These are phyloP conservation scores for Meteorus colon DNA, from an alignment of 2,888 invertebrate genomes.

Conservation along the genomic window DNA sequence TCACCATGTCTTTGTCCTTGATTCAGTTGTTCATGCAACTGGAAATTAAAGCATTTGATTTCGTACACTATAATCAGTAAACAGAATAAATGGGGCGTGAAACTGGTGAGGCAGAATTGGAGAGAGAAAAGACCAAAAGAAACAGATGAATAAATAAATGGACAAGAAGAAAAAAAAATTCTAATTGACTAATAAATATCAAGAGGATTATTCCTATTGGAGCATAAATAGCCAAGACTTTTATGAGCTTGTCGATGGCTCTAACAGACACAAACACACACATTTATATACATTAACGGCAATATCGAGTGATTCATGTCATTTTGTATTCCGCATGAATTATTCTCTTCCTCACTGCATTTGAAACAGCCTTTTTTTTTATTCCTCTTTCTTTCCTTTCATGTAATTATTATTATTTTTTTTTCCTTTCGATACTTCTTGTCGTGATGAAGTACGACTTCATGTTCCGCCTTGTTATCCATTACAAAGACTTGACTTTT, in stretches of 20 bases:
- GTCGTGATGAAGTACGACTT: neutral
- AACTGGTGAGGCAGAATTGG: neutral
- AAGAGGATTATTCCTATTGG: neutral
- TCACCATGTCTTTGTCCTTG: conserved; percentile 5
- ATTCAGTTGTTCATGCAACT: conserved; percentile 8
- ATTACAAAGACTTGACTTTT: neutral
- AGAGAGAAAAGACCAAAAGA: neutral
- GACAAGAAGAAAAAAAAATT: neutral
- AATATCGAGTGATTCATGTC: conserved; percentile 8
- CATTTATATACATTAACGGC: neutral
- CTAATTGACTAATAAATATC: neutral
- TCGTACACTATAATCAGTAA: neutral
- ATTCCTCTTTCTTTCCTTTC: neutral
- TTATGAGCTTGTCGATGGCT: no score
- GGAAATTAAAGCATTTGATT: conserved; percentile 9
- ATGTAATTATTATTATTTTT: neutral
- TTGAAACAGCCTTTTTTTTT: neutral
- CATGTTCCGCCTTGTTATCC: neutral
- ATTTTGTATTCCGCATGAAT: neutral
- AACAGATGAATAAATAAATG: neutral
- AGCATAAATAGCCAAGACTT: neutral
- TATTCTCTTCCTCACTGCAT: neutral
- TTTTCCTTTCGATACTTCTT: neutral
- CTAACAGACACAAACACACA: no score
- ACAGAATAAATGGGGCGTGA: conserved; percentile 21